These are phyloP conservation scores for Hyperopisus bebe DNA, from an alignment of 2,113 vertebrate genomes.

Conservation along the genomic window DNA sequence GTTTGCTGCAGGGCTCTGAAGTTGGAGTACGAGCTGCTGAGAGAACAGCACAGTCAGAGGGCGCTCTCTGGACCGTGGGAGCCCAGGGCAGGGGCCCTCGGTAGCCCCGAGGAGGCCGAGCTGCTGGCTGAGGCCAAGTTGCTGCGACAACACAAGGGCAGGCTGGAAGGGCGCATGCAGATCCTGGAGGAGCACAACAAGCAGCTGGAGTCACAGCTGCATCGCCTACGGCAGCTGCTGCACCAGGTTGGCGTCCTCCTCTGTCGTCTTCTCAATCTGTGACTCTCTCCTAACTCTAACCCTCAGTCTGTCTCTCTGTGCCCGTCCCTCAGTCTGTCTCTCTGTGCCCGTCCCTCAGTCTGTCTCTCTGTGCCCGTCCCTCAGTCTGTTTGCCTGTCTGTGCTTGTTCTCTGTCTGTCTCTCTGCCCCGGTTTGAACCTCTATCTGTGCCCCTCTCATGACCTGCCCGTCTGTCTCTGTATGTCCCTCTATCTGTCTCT, in stretches of 20 bases:
- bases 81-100: constrained; percentile 24
- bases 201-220: constrained; percentile 92
- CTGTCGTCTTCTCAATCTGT: background rate
- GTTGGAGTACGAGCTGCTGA: constrained; percentile 85
- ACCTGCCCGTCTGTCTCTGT: background rate
- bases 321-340: background rate
- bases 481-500: background rate
- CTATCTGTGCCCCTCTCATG: background rate
- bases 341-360: background rate
- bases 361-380: too few relatives aligned
- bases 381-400: background rate
- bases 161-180: constrained; percentile 92
- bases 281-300: background rate
- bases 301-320: too few relatives aligned
- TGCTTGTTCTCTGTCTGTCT: too few relatives aligned
- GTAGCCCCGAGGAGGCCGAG: constrained; percentile 53
- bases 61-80: constrained; percentile 61
- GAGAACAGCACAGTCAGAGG: constrained; percentile 76
- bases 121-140: constrained; percentile 81
- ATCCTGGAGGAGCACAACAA: constrained; percentile 97
- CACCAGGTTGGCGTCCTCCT: constrained; percentile 70
- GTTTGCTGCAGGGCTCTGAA: constrained; percentile 66
- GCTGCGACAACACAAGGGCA: constrained; percentile 90
- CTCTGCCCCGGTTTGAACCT: background rate
- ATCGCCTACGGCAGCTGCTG: constrained; percentile 83